Base-by-base conservation (phyloP, 2,113 vertebrate genomes). In the Poeciliopsis retropinna region DNA sequence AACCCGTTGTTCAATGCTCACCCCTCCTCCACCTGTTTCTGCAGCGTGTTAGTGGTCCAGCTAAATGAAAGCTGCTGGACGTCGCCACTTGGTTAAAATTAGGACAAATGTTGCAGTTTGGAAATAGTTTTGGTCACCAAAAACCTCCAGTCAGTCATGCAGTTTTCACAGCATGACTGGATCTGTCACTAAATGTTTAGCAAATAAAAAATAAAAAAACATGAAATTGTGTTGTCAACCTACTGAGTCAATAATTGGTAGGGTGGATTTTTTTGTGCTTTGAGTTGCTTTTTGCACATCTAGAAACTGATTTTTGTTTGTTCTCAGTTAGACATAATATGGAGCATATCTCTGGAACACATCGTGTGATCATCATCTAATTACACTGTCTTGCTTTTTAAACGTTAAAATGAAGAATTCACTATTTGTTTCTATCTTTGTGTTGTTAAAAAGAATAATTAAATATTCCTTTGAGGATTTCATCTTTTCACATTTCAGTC, bases 391-490 rank as follows among this genome's bases (percentile, higher is more conserved):
- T 32, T 68, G 44, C 19, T 31, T 22, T 15, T 64, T 54, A 69
- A 30, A 67, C 14, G 9, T 67, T 15, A 30, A 29, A 17, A 4
- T n/a, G 13, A 13, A 34, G 2, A n/a, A 34, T 30, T 37, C 3
- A 7, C 7, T 29, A 65, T 54, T 14, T 29, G 34, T 3, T 57
- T 27, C 11, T 72, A 72, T 47, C 17, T 72, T 32, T 62, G 64
- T 71, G 27, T 75, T 44, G 70, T 74, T 62, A 61, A 70, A 47
- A 0, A 62, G 44, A 32, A 9, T 27, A 75, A 27, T 41, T 30
- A 39, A 64, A 64, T 54, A 8, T 60, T 37, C 41, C 30, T 22
- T 60, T 0, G 22, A 30, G 22, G 31, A 17, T 64, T 34, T 65
- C 14, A 39, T 5, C 1, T 65, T n/a, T 65, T 14, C 30, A 37